Evolutionary conservation across 2,888 invertebrate genomes (phyloP).

Genomic region (Amphimallon solstitiale): DNA sequence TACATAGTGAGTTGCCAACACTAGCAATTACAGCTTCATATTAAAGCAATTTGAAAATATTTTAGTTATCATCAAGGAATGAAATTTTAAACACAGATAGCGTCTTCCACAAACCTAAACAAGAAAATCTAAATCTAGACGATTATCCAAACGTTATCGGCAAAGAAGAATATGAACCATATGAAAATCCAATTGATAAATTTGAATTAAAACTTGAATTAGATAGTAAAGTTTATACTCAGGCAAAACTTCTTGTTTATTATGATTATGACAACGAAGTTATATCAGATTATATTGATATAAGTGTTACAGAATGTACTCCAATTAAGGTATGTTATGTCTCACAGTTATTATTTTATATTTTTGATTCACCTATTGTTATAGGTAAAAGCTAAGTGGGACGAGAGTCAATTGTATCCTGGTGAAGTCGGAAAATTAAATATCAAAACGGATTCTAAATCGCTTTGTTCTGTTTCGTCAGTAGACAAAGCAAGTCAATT

Average conservation of each 20-base stretch:
- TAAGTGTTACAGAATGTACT: background rate
- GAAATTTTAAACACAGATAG: slow-evolving; percentile 1
- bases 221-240: slow-evolving; percentile 69
- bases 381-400: slow-evolving; percentile 63
- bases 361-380: no score
- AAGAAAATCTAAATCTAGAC: background rate
- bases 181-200: slow-evolving; percentile 58
- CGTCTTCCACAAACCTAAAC: background rate
- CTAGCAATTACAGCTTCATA: background rate
- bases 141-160: slow-evolving; percentile 11
- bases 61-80: slow-evolving; percentile 8
- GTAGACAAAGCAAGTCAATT: slow-evolving; percentile 69
- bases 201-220: slow-evolving; percentile 74
- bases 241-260: slow-evolving; percentile 52
- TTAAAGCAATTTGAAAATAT: background rate
- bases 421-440: slow-evolving; percentile 64
- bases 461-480: slow-evolving; percentile 69
- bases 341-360: no score
- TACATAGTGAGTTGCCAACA: background rate
- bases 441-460: slow-evolving; percentile 66
- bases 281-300: slow-evolving; percentile 3
- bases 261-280: slow-evolving; percentile 18
- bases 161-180: slow-evolving; percentile 47
- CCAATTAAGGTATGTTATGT: slow-evolving; percentile 42
- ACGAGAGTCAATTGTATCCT: slow-evolving; percentile 63